Evolutionary conservation across 2,888 invertebrate genomes (phyloP).

Genomic region (Zeuzera pyrina): DNA sequence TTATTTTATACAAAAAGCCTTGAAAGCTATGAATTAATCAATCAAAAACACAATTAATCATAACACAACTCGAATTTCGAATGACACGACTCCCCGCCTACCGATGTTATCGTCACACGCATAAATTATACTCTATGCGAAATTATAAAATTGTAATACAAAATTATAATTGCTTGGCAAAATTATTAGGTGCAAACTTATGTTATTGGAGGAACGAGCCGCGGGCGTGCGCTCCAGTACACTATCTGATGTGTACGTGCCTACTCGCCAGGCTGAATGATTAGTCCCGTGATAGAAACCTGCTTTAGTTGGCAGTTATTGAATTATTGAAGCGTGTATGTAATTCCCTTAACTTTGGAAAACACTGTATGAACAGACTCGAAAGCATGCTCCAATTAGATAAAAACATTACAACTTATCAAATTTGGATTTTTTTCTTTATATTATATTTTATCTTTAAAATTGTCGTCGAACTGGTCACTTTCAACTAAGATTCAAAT

Average conservation of each 20-base stretch:
- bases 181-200: slow-evolving; percentile 63
- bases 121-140: slow-evolving; percentile 15
- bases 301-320: slow-evolving; percentile 21
- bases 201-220: slow-evolving; percentile 17
- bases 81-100: slow-evolving; percentile 23
- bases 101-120: slow-evolving; percentile 15
- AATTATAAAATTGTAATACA: slow-evolving; percentile 18
- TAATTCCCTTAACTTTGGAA: background rate
- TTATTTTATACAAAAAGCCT: background rate
- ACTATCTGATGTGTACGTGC: slow-evolving; percentile 45
- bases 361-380: no score
- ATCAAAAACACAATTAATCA: slow-evolving; percentile 26
- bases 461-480: no score
- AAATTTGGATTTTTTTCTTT: no score
- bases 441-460: no score
- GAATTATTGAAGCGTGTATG: slow-evolving; percentile 14
- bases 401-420: no score
- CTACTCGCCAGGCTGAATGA: slow-evolving; percentile 43
- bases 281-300: slow-evolving; percentile 45
- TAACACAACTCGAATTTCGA: slow-evolving; percentile 7
- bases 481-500: no score
- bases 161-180: slow-evolving; percentile 55
- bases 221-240: slow-evolving; percentile 22
- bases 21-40: slow-evolving; percentile 21
- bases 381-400: no score